Percentiles rank a stretch among this genome's conserved stretches.
These are phyloP conservation scores for Lydus trimaculatus DNA, from an alignment of 2,888 invertebrate genomes.

Conservation along the genomic window DNA sequence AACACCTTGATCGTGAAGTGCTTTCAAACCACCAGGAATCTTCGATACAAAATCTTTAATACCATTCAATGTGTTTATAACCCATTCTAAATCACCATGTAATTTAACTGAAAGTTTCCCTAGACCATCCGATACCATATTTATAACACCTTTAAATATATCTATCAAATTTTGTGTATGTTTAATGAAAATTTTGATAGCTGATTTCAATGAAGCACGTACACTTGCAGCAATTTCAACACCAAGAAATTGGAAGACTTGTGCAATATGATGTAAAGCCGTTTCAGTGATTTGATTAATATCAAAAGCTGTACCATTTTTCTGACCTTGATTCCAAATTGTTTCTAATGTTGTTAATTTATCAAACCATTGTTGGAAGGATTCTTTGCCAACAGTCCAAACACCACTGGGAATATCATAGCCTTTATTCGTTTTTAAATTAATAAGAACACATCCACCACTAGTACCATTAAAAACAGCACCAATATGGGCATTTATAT, in stretches of 20 bases:
- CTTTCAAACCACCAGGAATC: neutral
- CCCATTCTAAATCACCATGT: neutral
- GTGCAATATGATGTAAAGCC: neutral
- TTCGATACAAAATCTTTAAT: neutral
- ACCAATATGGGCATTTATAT: neutral
- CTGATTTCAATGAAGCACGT: neutral
- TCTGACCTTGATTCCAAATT: neutral
- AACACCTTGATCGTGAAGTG: neutral
- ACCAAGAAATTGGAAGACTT: neutral
- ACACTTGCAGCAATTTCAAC: neutral
- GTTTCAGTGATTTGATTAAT: neutral
- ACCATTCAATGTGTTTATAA: neutral
- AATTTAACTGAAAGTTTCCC: neutral
- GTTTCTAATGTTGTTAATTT: neutral
- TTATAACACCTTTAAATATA: too few species aligned
- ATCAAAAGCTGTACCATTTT: neutral
- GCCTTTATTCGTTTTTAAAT: neutral
- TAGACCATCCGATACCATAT: neutral
- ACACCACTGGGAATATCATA: neutral
- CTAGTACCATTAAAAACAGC: slow-evolving; percentile 1
- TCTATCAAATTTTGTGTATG: neutral
- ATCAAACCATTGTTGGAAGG: neutral
- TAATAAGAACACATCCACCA: neutral
- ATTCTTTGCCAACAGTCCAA: neutral
- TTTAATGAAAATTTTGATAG: neutral